phyloP scores from a whole-genome alignment of 2,113 vertebrate species.

The Coregonus clupeaformis region DNA sequence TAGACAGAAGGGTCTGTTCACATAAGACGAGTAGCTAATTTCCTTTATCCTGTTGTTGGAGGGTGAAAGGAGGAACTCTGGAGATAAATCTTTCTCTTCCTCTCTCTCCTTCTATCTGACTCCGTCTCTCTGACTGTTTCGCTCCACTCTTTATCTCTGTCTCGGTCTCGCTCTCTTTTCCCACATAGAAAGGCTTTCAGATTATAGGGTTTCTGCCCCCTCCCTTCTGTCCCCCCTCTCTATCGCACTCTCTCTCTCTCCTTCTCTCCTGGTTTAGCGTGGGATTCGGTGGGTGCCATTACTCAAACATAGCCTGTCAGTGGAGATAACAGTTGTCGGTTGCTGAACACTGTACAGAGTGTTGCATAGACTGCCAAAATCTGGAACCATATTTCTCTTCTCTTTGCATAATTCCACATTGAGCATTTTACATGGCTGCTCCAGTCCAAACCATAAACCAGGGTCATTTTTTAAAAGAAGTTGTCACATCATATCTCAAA shows the following conservation, averaged over 20 bases:
- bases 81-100: not conserved
- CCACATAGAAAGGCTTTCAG: too few species aligned
- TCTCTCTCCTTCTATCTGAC: not conserved
- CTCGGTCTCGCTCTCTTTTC: not conserved
- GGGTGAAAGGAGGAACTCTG: too few species aligned
- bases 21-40: too few species aligned
- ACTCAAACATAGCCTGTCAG: slow-evolving; percentile 59
- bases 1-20: too few species aligned
- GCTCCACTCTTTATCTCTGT: not conserved
- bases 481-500: slow-evolving; percentile 4
- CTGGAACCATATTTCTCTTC: slow-evolving; percentile 34
- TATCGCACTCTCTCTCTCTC: not conserved
- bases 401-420: slow-evolving; percentile 43
- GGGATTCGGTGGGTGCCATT: slow-evolving; percentile 49
- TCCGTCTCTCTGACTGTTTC: not conserved
- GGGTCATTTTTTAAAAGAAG: not conserved
- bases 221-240: not conserved
- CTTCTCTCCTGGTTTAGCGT: slow-evolving; percentile 32
- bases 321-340: slow-evolving; percentile 59
- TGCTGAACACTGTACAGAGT: slow-evolving; percentile 59
- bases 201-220: not conserved
- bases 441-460: slow-evolving; percentile 17
- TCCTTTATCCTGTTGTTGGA: too few species aligned
- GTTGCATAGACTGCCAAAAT: slow-evolving; percentile 37
- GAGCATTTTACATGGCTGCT: slow-evolving; percentile 24